phyloP scores from a whole-genome alignment of 2,797 vertebrate genomes.

The Labroides dimidiatus region DNA sequence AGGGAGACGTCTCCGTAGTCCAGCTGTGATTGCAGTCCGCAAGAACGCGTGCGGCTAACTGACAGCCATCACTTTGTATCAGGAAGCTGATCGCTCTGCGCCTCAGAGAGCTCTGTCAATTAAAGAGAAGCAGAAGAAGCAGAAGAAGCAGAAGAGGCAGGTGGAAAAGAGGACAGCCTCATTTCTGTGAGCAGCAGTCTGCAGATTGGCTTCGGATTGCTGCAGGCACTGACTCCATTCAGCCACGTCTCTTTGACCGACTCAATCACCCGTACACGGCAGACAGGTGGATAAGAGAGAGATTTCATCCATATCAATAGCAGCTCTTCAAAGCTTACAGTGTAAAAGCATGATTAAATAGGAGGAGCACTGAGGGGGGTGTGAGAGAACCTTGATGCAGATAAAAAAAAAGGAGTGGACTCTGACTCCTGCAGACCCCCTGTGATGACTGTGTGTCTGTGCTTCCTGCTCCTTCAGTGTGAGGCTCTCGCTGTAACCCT shows the following conservation, averaged over 20 bases:
- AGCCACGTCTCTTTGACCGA: conserved; percentile 51
- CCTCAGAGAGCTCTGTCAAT: conserved; percentile 65
- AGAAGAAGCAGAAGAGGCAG: conserved; percentile 42
- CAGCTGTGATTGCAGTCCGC: conserved; percentile 38
- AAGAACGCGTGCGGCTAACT: conserved; percentile 57
- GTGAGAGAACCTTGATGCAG: conserved; percentile 3
- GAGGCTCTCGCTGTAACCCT: background rate
- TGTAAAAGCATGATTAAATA: conserved; percentile 44
- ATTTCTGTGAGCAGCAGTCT: conserved; percentile 59
- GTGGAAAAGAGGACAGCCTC: conserved; percentile 66
- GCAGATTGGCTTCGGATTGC: conserved; percentile 71
- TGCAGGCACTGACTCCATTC: conserved; percentile 62
- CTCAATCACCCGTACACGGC: conserved; percentile 49
- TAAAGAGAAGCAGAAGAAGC: conserved; percentile 52
- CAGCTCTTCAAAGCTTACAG: conserved; percentile 43
- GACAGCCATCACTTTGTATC: conserved; percentile 72
- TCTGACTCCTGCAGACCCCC: conserved; percentile 9
- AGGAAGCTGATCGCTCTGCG: conserved; percentile 62
- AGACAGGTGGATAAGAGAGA: conserved; percentile 52
- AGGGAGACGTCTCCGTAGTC: conserved; percentile 17
- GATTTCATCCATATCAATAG: conserved; percentile 51
- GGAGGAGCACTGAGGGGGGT: conserved; percentile 12
- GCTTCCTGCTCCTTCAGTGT: conserved; percentile 10
- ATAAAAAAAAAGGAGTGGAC: conserved; percentile 14
- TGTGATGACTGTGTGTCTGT: conserved; percentile 15